Evolutionary conservation across 2,888 invertebrate genomes (phyloP).

Genomic region (Aleiodes testaceus): DNA sequence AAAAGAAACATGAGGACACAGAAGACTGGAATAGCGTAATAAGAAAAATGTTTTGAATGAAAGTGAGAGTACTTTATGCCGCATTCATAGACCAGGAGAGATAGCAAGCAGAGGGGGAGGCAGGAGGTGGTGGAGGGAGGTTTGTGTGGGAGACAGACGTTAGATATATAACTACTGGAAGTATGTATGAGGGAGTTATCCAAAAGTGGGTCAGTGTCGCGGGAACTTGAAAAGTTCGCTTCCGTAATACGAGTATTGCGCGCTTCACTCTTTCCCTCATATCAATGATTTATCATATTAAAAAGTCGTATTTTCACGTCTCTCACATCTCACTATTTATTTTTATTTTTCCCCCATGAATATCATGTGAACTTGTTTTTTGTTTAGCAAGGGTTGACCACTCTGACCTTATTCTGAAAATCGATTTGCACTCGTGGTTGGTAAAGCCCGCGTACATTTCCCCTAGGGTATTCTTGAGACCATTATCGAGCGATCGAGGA

Average conservation of each 20-base stretch:
- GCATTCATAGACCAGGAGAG: conserved; percentile 35
- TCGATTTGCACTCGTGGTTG: conserved; percentile 4
- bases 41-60: conserved; percentile 38
- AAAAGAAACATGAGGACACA: conserved; percentile 21
- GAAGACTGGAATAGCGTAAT: conserved; percentile 24
- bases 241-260: conserved; percentile 68
- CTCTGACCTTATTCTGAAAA: conserved; percentile 27
- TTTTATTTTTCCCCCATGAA: neutral
- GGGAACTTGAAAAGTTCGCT: conserved; percentile 72
- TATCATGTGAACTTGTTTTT: neutral
- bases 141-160: conserved; percentile 41
- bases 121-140: conserved; percentile 39
- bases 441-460: conserved; percentile 27
- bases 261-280: conserved; percentile 3
- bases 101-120: conserved; percentile 27
- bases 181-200: conserved; percentile 58
- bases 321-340: neutral
- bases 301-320: too few species aligned
- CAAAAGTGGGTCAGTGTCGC: conserved; percentile 72
- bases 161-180: conserved; percentile 40
- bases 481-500: conserved; percentile 43
- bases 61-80: conserved; percentile 31
- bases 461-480: conserved; percentile 33
- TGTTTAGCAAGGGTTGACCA: conserved; percentile 6
- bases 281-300: neutral